Evolutionary conservation across 1,140 invertebrate species (phyloP), one percentile per base, ranked within the genome.

Genomic region (Hirudo medicinalis): DNA sequence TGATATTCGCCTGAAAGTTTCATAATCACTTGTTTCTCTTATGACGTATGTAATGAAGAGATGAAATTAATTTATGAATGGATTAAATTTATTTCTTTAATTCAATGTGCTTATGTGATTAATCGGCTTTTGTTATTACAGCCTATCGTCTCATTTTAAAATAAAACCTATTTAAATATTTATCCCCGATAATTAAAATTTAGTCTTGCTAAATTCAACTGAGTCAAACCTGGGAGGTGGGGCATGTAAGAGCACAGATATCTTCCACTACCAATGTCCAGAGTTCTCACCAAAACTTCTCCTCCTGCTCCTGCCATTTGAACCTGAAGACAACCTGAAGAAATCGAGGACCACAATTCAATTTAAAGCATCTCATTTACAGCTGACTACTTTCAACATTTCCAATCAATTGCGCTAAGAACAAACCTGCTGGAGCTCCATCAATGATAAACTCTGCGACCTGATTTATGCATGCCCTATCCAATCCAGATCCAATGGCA

Each of bases 371-470:
- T 36, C 32, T 36, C 6, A 36, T 36, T 36, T 36, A 3, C 32
- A 36, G 6, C 32, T 6, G 32, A 36, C 32, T 36, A 36, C 32
- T 49, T 49, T 49, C 81, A 80, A 49, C 15, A 49, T 49, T 49
- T 49, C 15, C 0, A 49, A 17, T 17, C 43, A 49, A 13, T 49
- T 49, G 9, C 13, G 11, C 8, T 15, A 22, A 63, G 11, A 32
- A n/a, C 70, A 72, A 74, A 17, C 80, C 80, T 67, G 80, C 80
- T 71, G 92, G 89, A 25, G 91, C 91, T 8, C 92, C 94, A 82
- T 99, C 94, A 76, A 99, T 92, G 29, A 91, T 90, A 81, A 99
- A 99, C 78, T 94, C 90, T 1, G 93, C 88, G 77, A 89, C 88
- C 79, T 95, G 90, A 27, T 91, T 88, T 76, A 92, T 87, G 77